Conservation (phyloP, 1,140 invertebrate species). For the Eciton burchellii region DNA sequence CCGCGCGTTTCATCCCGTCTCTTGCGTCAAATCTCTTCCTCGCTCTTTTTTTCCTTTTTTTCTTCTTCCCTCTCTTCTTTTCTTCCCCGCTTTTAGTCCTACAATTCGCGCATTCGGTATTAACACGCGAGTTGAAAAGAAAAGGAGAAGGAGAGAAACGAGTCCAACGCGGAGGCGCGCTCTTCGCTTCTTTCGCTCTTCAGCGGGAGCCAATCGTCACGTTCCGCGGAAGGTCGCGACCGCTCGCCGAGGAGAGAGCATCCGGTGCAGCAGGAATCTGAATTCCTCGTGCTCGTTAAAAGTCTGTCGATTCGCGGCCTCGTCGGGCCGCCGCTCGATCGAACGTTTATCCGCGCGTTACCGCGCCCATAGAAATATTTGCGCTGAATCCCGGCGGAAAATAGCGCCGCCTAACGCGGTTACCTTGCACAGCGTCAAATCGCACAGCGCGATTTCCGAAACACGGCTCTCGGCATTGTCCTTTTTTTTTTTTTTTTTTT, state of each 20-base stretch:
- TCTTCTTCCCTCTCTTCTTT: no score
- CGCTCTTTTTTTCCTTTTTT: no score
- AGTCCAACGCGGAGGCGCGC: neutral
- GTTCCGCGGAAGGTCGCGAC: no score
- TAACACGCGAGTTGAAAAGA: slow-evolving; percentile 20
- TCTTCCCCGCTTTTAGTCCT: slow-evolving; percentile 55
- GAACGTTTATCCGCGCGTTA: neutral
- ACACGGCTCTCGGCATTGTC: neutral
- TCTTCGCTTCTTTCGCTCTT: neutral
- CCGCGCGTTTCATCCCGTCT: slow-evolving; percentile 10
- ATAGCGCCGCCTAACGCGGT: slow-evolving; percentile 11
- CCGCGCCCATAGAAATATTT: slow-evolving; percentile 12
- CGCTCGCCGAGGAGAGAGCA: no score
- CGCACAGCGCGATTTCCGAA: neutral
- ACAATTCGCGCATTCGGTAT: slow-evolving; percentile 42
- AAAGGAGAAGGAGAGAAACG: neutral
- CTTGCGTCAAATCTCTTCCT: slow-evolving; percentile 45
- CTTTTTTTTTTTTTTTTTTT: no score
- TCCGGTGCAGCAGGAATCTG: slow-evolving; percentile 12
- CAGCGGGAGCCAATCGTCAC: neutral
- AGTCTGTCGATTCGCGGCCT: neutral
- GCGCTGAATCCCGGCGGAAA: slow-evolving; percentile 9
- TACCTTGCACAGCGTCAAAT: neutral
- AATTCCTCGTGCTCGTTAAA: neutral
- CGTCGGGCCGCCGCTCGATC: neutral